Evolutionary conservation across 2,113 vertebrate species (phyloP), one percentile per base, ranked within the genome.

Genomic region (Megaptera novaeangliae): DNA sequence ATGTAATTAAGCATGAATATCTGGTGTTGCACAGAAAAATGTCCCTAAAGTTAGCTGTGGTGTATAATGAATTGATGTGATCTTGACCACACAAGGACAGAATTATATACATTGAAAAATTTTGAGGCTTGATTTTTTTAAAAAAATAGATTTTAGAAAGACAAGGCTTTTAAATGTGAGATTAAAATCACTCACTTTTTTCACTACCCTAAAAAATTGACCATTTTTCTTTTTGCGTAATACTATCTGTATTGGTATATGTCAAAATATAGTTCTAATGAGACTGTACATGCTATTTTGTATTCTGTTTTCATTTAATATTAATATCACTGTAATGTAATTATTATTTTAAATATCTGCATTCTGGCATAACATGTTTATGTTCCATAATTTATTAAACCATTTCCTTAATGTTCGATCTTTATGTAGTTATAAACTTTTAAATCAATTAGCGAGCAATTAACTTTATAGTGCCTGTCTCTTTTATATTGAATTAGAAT

Each of bases 131-230:
- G 8, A 57, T 39, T 72, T 89, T 55, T 72, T 80, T n/a, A 29
- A 0, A 20, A 84, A 49, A 66, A 46, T 8, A 74, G 34, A 82
- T 94, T 92, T 92, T 6, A 8, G 12, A 49, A 74, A 91, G 25
- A 68, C 7, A 39, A 93, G 39, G 10, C 39, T 93, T 92, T 83
- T 11, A 69, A 96, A 92, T 72, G 23, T 66, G 44, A 78, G n/a
- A 90, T 96, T 96, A 82, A 94, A 95, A 78, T 89, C 39, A 89
- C 18, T 88, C 21, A 41, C n/a, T 78, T 75, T 71, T 94, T 92
- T 94, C 31, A 71, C 39, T 46, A 91, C n/a, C 8, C 10, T 82
- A 86, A 91, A 77, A 85, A 71, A 66, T 41, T 66, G 93, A 63
- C n/a, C n/a, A 34, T 52, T 94, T 91, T 71, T 81, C 12, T 68